A percentile compares a stretch with the other conserved stretches of the same genome.
phyloP scores from a whole-genome alignment of 2,113 vertebrate genomes.

The Hippotragus niger region DNA sequence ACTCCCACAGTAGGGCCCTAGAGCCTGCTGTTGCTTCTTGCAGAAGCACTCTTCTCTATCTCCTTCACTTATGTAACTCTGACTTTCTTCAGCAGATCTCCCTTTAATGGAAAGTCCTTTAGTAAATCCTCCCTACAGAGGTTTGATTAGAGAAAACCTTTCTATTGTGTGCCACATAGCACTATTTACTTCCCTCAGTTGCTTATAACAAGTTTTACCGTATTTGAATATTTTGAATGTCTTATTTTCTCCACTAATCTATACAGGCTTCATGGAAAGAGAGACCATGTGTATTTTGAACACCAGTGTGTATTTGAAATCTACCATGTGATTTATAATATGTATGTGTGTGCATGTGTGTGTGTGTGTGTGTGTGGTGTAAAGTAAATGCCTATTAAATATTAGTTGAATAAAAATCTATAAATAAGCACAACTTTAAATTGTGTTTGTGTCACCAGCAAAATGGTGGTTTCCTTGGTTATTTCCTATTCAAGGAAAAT shows the following conservation, averaged over 20 bases:
- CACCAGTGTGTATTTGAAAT: neutral
- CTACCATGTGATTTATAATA: neutral
- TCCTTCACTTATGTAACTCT: neutral
- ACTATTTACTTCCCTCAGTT: neutral
- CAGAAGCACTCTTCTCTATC: no score
- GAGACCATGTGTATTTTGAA: neutral
- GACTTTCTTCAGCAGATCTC: neutral
- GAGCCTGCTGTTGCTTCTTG: neutral
- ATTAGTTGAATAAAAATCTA: neutral
- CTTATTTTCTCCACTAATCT: neutral
- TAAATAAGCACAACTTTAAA: neutral
- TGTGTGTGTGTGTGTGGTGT: neutral
- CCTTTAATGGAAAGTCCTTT: neutral
- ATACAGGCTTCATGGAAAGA: neutral
- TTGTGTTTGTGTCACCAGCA: neutral
- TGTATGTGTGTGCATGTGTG: neutral
- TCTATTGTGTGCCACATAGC: neutral
- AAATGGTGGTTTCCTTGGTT: neutral
- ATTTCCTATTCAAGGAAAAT: neutral
- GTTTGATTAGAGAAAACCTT: neutral
- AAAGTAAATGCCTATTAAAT: neutral
- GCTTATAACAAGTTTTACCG: neutral
- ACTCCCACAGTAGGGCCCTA: neutral
- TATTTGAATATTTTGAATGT: neutral
- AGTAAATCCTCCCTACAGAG: accelerated